A percentile compares a stretch with the other conserved stretches of the same genome.
Evolutionary conservation across 2,888 invertebrate species (phyloP).

Genomic region (Drosophila prolongata): DNA sequence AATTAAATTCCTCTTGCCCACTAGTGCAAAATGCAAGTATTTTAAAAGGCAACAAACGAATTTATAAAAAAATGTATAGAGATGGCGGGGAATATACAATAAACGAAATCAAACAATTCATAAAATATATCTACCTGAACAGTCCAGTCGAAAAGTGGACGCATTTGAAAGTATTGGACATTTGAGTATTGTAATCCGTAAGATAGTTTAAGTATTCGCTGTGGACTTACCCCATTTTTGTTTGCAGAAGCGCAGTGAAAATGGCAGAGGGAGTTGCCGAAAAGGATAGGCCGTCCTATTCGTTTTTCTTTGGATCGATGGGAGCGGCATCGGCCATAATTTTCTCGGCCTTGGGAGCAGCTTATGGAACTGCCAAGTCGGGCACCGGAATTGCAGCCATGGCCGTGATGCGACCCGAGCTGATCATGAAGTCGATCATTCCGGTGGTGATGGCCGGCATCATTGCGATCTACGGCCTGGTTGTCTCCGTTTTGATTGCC

Average conservation of each 20-base stretch:
- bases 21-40: no score
- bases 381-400: slow-evolving; percentile 90
- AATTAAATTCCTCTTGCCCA: no score
- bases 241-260: not conserved
- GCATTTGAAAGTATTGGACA: not conserved
- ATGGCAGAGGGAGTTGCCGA: slow-evolving; percentile 1
- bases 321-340: slow-evolving; percentile 99
- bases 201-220: not conserved
- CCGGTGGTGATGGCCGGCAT: slow-evolving; percentile 99
- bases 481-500: slow-evolving; percentile 98
- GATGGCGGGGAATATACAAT: slow-evolving; percentile 9
- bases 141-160: not conserved
- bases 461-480: slow-evolving; percentile 99
- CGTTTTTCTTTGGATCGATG: slow-evolving; percentile 85
- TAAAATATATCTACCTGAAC: not conserved
- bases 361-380: slow-evolving; percentile 64
- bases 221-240: rapidly evolving
- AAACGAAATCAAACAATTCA: not conserved
- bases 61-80: not conserved
- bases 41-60: no score
- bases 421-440: slow-evolving; percentile 95
- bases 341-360: slow-evolving; percentile 94
- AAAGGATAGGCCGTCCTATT: slow-evolving; percentile 57
- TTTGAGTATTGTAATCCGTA: not conserved
- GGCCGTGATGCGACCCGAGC: slow-evolving; percentile 99